Evolutionary conservation across 2,797 vertebrate species (phyloP), one percentile per base, ranked within the genome.

Genomic region (Liasis olivaceus): DNA sequence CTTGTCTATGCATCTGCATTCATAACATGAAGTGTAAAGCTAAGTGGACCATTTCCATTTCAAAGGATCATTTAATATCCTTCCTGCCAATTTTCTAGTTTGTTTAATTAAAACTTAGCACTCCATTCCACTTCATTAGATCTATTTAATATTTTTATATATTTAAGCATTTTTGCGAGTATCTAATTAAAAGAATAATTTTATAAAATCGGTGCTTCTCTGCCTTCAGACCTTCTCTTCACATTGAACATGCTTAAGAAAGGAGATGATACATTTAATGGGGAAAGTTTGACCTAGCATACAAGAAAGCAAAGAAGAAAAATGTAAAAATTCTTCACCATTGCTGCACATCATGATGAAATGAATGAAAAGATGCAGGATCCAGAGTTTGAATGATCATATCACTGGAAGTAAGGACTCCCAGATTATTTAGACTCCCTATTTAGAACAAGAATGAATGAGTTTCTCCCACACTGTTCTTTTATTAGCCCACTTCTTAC

Each of bases 101-200:
- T 96, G 94, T 95, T 96, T 96, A 96, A 96, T 96, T 97, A 97
- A 97, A 95, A 96, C 93, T 96, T 96, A 95, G 84, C 95, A 94
- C 94, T 95, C 90, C 72, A 92, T 96, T 96, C 93, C 95, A 94
- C 92, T 96, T 95, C 95, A 93, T 96, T 96, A 96, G 95, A 88
- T 96, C 95, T 94, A 56, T 95, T 96, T 96, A 95, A 93, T 96
- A 36, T 97, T 92, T 96, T 95, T 93, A 92, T 90, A 89, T 94
- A 93, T 95, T 94, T 96, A 95, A 97, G 95, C 93, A 95, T 81
- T 94, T 96, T 93, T 95, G 94, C 93, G 87, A 95, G 88, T 92
- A 93, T 59, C 22, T 93, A 94, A 92, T 95, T 95, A 96, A 95
- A 97, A 94, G 66, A 96, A 95, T 87, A 94, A 72, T 96, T 96